Percentiles rank a stretch among this genome's conserved stretches.
These are phyloP conservation scores for Troides helena DNA, from an alignment of 2,888 invertebrate species.

Conservation along the genomic window DNA sequence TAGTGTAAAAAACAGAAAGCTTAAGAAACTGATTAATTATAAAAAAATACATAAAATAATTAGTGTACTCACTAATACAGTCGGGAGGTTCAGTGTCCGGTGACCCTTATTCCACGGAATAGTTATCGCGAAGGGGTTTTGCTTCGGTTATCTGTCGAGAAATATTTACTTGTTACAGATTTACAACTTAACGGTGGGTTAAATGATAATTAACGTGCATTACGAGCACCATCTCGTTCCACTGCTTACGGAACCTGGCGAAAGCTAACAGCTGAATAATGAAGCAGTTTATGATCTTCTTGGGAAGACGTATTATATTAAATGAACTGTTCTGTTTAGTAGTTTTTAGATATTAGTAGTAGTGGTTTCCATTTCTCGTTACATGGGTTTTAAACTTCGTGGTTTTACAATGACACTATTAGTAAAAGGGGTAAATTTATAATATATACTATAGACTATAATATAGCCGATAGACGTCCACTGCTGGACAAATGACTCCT, in stretches of 20 bases:
- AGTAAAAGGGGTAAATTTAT: too few relatives aligned
- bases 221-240: conserved; percentile 17
- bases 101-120: conserved; percentile 30
- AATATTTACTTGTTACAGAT: conserved; percentile 33
- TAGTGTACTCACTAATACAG: too few relatives aligned
- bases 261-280: not conserved
- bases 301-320: conserved; percentile 3
- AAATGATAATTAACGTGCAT: conserved; percentile 22
- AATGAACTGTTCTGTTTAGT: not conserved
- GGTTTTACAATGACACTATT: too few relatives aligned
- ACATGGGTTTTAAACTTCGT: too few relatives aligned
- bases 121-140: conserved; percentile 34
- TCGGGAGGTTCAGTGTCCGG: conserved; percentile 28
- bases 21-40: too few relatives aligned
- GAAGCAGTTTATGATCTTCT: not conserved
- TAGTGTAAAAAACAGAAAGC: too few relatives aligned
- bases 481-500: too few relatives aligned
- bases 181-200: conserved; percentile 22
- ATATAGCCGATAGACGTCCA: too few relatives aligned
- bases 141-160: conserved; percentile 38
- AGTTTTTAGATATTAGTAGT: too few relatives aligned
- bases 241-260: conserved; percentile 10
- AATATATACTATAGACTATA: too few relatives aligned
- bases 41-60: too few relatives aligned
- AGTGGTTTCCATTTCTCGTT: too few relatives aligned